Percentiles rank a stretch among this genome's conserved stretches.
Conservation (phyloP, 1,140 invertebrate genomes). For the Mylabris phalerata region DNA sequence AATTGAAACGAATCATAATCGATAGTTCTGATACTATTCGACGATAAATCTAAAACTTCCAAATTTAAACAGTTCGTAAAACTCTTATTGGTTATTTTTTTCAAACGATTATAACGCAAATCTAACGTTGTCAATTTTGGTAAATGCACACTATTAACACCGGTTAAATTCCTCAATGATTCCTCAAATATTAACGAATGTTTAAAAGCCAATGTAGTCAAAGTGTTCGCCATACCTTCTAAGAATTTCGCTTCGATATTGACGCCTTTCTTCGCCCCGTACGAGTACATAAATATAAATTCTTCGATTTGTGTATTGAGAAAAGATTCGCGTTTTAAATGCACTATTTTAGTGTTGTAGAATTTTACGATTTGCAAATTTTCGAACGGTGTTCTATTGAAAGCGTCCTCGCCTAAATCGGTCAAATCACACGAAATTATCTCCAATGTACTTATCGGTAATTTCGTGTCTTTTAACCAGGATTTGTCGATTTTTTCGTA, state of each 20-base stretch:
- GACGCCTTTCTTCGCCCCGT: not conserved
- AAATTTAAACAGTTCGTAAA: too few species aligned
- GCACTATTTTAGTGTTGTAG: not conserved
- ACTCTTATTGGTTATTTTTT: too few species aligned
- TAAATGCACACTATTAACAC: not conserved
- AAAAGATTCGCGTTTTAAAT: not conserved
- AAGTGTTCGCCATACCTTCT: not conserved
- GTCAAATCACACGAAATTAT: not conserved
- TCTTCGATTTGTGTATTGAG: not conserved
- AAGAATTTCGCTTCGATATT: slow-evolving; percentile 6
- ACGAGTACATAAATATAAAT: not conserved
- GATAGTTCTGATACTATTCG: not conserved
- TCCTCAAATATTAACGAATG: not conserved
- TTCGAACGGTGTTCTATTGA: slow-evolving; percentile 1
- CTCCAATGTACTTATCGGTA: not conserved
- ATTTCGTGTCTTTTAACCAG: slow-evolving; percentile 1
- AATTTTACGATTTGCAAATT: slow-evolving; percentile 3
- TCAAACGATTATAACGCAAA: too few species aligned
- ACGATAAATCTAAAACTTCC: too few species aligned
- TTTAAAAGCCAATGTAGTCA: not conserved
- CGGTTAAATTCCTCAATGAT: slow-evolving; percentile 4
- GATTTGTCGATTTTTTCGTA: slow-evolving; percentile 3
- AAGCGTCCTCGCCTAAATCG: slow-evolving; percentile 2
- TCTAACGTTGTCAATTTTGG: not conserved
- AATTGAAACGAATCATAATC: not conserved